Evolutionary conservation across 1,140 invertebrate species (phyloP).

Genomic region (Drosophila takahashii): DNA sequence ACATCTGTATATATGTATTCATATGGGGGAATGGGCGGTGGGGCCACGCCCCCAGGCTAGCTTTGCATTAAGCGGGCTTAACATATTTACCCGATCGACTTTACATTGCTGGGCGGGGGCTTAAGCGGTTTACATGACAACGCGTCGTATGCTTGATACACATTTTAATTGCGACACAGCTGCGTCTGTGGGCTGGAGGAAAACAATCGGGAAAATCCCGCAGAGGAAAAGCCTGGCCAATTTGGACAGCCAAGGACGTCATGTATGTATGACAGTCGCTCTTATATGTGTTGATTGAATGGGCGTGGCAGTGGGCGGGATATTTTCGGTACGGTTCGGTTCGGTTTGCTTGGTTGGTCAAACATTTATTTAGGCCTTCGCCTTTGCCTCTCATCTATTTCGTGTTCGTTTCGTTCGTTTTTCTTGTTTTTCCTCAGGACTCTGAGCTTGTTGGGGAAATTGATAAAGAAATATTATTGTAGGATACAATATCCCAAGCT

Average conservation of each 20-base stretch:
- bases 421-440: constrained; percentile 34
- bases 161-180: constrained; percentile 71
- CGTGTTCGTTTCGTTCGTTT: constrained; percentile 30
- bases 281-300: constrained; percentile 51
- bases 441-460: constrained; percentile 67
- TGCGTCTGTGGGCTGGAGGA: constrained; percentile 11
- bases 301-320: constrained; percentile 34
- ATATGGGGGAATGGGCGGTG: neutral
- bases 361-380: constrained; percentile 72
- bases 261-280: constrained; percentile 19
- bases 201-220: constrained; percentile 29
- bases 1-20: neutral
- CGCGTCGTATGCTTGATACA: constrained; percentile 59
- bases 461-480: constrained; percentile 81
- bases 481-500: constrained; percentile 41
- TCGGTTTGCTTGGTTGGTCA: constrained; percentile 30
- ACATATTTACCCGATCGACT: constrained; percentile 50
- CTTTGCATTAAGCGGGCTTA: constrained; percentile 54
- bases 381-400: constrained; percentile 25
- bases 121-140: constrained; percentile 71
- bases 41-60: neutral
- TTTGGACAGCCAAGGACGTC: constrained; percentile 31
- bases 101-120: constrained; percentile 38
- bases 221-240: constrained; percentile 31
- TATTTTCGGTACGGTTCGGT: constrained; percentile 5